Conservation (phyloP, 1,140 invertebrate genomes). For the Brachionus calyciflorus region DNA sequence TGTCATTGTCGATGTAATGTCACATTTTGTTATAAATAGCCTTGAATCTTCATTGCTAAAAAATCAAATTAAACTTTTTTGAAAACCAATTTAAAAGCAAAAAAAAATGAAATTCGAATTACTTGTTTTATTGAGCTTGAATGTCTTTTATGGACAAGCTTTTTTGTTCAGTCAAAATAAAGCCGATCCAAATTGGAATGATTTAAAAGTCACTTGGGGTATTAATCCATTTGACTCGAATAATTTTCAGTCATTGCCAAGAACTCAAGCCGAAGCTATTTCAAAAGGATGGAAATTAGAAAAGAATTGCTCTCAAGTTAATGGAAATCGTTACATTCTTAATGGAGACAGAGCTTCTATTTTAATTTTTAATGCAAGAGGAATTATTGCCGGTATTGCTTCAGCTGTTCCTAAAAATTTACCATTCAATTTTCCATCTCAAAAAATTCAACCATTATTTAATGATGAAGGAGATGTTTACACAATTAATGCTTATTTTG, state of each 20-base stretch:
- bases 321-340: conserved; percentile 55
- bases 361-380: conserved; percentile 55
- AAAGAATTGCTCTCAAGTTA: conserved; percentile 47
- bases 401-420: not conserved
- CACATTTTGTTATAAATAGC: no score
- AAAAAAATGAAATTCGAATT: not conserved
- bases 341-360: conserved; percentile 52
- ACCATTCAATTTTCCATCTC: conserved; percentile 42
- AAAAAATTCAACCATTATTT: conserved; percentile 38
- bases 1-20: no score
- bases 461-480: conserved; percentile 45
- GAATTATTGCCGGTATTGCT: conserved; percentile 55
- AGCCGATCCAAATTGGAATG: conserved; percentile 31
- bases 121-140: not conserved
- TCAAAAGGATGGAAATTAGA: conserved; percentile 13
- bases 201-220: conserved; percentile 45
- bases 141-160: not conserved
- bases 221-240: conserved; percentile 41
- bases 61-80: no score
- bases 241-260: conserved; percentile 27
- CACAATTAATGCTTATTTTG: conserved; percentile 47
- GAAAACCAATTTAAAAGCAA: not conserved
- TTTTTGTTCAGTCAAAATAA: conserved; percentile 7
- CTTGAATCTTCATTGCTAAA: no score
- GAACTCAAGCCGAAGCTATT: conserved; percentile 12